phyloP scores from a whole-genome alignment of 2,888 invertebrate genomes.

The Theristus sp. region DNA sequence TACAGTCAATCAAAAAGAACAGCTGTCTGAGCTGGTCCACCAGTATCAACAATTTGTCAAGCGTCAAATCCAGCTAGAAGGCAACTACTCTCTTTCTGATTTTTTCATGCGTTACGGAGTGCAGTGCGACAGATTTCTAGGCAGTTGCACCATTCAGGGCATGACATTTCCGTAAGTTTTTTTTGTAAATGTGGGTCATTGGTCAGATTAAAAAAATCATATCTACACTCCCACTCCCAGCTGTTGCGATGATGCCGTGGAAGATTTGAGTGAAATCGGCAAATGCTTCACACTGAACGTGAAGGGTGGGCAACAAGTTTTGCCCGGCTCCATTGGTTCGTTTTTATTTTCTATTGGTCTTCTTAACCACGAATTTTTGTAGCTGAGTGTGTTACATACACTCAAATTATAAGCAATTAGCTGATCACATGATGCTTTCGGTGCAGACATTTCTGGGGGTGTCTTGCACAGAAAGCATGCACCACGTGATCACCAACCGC shows the following conservation, averaged over 20 bases:
- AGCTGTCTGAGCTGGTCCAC: neutral
- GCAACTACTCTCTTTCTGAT: neutral
- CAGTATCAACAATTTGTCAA: neutral
- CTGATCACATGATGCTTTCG: no score
- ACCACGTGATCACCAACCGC: no score
- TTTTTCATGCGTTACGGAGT: neutral
- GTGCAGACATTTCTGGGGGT: no score
- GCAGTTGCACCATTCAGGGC: neutral
- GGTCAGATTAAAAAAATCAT: no score
- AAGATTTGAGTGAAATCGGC: neutral
- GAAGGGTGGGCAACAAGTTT: no score
- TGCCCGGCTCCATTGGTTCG: neutral
- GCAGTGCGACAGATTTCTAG: neutral
- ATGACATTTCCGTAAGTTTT: neutral
- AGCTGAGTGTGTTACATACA: no score
- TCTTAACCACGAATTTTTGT: no score
- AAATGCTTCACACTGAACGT: neutral
- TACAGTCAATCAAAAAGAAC: neutral
- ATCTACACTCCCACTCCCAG: no score
- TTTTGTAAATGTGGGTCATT: no score
- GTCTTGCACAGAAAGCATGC: no score
- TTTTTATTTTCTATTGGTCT: neutral
- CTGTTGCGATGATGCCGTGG: neutral
- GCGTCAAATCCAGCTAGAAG: neutral
- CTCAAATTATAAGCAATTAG: no score